Percentiles rank a stretch among this genome's conserved stretches.
Evolutionary conservation across 2,797 vertebrate species (phyloP).

Genomic region (Rhinoraja longicauda): DNA sequence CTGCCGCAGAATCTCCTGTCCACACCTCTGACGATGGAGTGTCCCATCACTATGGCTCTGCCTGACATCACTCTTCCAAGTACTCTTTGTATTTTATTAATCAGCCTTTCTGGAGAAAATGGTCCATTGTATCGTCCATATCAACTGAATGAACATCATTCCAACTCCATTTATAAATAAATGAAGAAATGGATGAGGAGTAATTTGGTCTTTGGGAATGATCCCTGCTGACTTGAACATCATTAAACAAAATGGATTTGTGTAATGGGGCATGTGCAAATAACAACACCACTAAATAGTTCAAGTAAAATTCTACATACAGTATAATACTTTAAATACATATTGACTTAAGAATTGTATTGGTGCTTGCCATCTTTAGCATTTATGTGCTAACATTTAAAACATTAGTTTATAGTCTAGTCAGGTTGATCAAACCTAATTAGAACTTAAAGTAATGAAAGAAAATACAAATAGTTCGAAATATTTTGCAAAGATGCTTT

Average conservation of each 20-base stretch:
- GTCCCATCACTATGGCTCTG: too few relatives aligned
- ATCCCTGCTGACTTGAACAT: neutral
- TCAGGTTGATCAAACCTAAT: neutral
- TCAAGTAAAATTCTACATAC: neutral
- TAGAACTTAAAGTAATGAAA: neutral
- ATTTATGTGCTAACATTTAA: too few relatives aligned
- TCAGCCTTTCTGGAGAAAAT: neutral
- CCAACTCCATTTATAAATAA: neutral
- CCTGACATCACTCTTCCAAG: too few relatives aligned
- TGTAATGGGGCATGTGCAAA: neutral
- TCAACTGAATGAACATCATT: too few relatives aligned
- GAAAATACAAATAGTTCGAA: neutral
- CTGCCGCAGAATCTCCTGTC: too few relatives aligned
- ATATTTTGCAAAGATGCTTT: neutral
- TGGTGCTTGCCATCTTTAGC: neutral
- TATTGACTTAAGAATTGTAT: neutral
- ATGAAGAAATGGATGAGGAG: neutral
- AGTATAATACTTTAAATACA: neutral
- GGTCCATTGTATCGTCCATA: neutral
- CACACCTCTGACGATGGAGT: too few relatives aligned
- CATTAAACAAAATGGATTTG: neutral
- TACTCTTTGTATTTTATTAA: neutral
- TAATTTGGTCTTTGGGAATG: neutral
- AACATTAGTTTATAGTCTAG: neutral
- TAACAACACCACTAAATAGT: neutral